Conservation (phyloP, 2,113 vertebrate genomes). For the Odocoileus hemionus region DNA sequence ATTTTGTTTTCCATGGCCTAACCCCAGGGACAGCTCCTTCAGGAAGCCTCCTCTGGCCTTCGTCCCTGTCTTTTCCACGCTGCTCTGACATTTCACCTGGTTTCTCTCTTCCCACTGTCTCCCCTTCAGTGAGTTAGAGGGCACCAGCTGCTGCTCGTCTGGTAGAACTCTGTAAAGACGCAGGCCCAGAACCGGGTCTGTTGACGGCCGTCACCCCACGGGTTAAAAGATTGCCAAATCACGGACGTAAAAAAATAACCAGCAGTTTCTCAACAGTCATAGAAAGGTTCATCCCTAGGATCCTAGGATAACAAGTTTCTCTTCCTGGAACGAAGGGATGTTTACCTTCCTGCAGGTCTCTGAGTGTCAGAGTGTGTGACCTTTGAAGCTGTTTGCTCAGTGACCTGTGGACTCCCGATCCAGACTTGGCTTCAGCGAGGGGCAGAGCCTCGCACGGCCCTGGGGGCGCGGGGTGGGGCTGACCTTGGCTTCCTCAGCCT, state of each 20-base stretch:
- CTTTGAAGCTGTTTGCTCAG: constrained; percentile 12
- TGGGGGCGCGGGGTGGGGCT: background rate
- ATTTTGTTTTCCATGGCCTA: background rate
- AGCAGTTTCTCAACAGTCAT: background rate
- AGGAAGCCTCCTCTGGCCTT: background rate
- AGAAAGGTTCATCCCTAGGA: background rate
- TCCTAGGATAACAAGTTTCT: background rate
- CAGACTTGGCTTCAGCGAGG: background rate
- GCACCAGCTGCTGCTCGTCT: rapidly evolving
- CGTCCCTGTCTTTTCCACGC: background rate
- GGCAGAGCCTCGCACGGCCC: background rate
- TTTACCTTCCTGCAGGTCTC: background rate
- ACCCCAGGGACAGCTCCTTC: background rate
- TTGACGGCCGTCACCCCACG: background rate
- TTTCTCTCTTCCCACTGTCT: background rate
- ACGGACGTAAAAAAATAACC: background rate
- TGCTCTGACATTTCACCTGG: background rate
- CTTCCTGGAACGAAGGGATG: background rate
- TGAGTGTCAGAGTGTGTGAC: background rate
- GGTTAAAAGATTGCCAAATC: background rate
- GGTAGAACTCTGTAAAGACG: background rate
- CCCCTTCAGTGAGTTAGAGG: background rate
- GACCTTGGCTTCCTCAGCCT: background rate
- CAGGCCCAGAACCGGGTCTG: background rate
- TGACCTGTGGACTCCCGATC: constrained; percentile 24